These are phyloP conservation scores for Aix galericulata DNA, from an alignment of 2,113 vertebrate genomes.

Conservation along the genomic window DNA sequence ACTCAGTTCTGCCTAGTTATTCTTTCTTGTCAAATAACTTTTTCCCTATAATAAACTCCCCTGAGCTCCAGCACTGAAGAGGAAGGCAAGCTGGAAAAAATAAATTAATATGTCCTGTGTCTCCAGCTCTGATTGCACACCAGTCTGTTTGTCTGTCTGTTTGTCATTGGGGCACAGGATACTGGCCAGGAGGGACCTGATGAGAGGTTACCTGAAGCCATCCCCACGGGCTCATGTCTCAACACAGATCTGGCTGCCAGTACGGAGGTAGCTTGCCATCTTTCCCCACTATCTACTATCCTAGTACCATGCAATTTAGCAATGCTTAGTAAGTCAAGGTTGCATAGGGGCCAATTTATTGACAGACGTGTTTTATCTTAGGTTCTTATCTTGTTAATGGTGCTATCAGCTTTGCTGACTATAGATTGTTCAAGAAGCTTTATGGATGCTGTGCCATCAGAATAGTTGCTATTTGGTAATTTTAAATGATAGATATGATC, in stretches of 20 bases:
- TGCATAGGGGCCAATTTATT: neutral
- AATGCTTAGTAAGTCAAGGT: neutral
- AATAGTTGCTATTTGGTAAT: neutral
- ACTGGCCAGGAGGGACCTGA: neutral
- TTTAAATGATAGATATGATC: neutral
- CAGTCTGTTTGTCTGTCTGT: fast-evolving
- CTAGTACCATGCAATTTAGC: neutral
- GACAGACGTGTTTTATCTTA: neutral
- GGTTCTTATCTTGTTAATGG: neutral
- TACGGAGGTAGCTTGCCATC: neutral
- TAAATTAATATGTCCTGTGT: neutral
- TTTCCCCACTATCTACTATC: neutral
- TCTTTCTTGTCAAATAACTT: neutral
- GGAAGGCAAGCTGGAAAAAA: neutral
- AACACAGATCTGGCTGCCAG: neutral
- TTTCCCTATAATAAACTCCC: neutral
- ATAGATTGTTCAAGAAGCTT: neutral
- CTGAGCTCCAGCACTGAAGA: neutral
- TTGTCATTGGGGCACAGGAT: neutral
- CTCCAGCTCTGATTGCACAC: neutral
- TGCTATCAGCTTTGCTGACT: neutral
- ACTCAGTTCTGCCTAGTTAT: neutral
- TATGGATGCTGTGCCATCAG: neutral
- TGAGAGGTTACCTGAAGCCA: neutral
- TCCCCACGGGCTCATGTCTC: fast-evolving